Evolutionary conservation across 2,888 invertebrate genomes (phyloP).

Genomic region (Rhopalosiphum nymphaeae): DNA sequence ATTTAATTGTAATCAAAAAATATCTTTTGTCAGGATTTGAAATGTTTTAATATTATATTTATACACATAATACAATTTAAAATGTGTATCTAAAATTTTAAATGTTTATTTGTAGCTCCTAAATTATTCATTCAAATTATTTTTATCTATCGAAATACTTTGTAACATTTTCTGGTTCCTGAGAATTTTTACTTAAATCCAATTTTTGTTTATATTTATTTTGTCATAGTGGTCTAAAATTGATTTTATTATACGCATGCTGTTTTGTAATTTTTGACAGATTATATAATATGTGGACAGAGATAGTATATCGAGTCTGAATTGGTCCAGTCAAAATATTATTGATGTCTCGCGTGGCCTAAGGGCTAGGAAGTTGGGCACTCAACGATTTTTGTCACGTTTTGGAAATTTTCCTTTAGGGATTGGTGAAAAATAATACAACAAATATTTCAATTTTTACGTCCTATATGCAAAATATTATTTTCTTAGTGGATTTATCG

Average conservation of each 20-base stretch:
- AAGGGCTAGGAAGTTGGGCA: neutral
- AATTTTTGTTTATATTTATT: neutral
- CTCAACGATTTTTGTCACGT: conserved; percentile 11
- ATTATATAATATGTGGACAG: neutral
- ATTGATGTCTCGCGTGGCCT: neutral
- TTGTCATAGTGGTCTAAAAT: neutral
- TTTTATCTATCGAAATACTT: no score
- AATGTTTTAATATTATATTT: no score
- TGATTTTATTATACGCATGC: neutral
- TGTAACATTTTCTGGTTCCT: no score
- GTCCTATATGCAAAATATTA: conserved; percentile 12
- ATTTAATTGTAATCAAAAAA: no score
- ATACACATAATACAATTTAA: no score
- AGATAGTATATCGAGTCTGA: neutral
- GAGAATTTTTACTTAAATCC: no score
- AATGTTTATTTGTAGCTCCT: no score
- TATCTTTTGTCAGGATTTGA: no score
- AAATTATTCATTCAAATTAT: no score
- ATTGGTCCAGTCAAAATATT: neutral
- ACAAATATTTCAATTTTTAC: neutral
- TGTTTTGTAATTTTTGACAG: neutral
- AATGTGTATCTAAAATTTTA: no score
- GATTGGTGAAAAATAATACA: neutral
- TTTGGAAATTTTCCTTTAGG: neutral
- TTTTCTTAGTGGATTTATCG: neutral